Percentiles rank a stretch among this genome's conserved stretches.
These are phyloP conservation scores for Anableps anableps DNA, from an alignment of 2,797 vertebrate species.

Conservation along the genomic window DNA sequence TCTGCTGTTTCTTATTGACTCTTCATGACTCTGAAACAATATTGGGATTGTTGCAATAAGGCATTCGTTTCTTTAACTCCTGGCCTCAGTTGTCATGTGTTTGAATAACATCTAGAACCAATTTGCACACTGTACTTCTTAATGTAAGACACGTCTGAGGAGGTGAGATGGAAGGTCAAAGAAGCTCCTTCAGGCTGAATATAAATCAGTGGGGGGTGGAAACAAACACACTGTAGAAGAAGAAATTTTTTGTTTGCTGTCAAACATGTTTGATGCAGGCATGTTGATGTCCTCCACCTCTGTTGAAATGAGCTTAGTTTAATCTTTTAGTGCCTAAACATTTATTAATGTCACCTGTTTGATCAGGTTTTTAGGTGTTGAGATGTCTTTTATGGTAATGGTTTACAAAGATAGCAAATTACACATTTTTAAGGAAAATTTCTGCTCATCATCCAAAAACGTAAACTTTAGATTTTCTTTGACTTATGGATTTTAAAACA, in stretches of 20 bases:
- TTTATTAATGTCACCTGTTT: neutral
- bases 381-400: neutral
- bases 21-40: neutral
- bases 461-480: neutral
- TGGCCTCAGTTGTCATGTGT: neutral
- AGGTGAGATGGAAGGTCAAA: slow-evolving; percentile 4
- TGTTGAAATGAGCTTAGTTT: neutral
- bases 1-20: neutral
- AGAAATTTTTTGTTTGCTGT: neutral
- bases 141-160: slow-evolving; percentile 7
- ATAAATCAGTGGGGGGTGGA: neutral
- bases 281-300: neutral
- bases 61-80: neutral
- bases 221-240: neutral
- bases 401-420: neutral
- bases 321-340: neutral
- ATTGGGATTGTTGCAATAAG: neutral
- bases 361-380: neutral
- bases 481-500: neutral
- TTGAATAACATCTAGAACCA: neutral
- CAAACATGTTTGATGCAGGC: neutral
- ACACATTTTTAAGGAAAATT: neutral
- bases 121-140: neutral
- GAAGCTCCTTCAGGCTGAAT: neutral
- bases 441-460: neutral